Evolutionary conservation across 1,140 invertebrate species (phyloP).

Genomic region (Andrena cerasifolii): DNA sequence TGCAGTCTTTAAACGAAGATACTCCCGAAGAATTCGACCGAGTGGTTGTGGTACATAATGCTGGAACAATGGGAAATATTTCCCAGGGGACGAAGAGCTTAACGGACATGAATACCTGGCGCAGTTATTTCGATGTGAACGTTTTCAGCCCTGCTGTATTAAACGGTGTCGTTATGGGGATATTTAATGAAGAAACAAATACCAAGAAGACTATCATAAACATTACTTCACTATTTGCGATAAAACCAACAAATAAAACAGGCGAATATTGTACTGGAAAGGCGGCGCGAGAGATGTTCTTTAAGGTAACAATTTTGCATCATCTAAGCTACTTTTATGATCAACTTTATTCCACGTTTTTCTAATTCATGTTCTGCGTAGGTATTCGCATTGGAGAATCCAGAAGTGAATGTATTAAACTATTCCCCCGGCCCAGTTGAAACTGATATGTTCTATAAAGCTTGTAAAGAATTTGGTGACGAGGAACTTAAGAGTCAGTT

Average conservation of each 20-base stretch:
- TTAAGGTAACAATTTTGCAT: conserved; percentile 84
- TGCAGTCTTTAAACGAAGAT: conserved; percentile 75
- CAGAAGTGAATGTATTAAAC: conserved; percentile 90
- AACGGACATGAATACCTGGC: conserved; percentile 84
- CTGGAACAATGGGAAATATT: conserved; percentile 92
- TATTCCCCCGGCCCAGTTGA: conserved; percentile 97
- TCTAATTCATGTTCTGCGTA: conserved; percentile 49
- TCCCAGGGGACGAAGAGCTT: conserved; percentile 84
- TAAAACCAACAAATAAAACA: conserved; percentile 89
- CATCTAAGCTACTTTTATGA: not conserved
- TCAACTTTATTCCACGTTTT: not conserved
- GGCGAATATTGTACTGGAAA: conserved; percentile 93
- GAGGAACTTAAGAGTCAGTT: conserved; percentile 85
- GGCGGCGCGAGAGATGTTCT: conserved; percentile 96
- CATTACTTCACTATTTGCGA: conserved; percentile 92
- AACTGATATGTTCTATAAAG: conserved; percentile 93
- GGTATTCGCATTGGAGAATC: conserved; percentile 91
- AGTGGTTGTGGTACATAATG: conserved; percentile 94
- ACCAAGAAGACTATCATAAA: conserved; percentile 89
- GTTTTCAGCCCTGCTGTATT: conserved; percentile 89
- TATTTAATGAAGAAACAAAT: conserved; percentile 79
- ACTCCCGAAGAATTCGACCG: conserved; percentile 84
- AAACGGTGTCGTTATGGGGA: conserved; percentile 89
- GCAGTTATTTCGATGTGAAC: conserved; percentile 90
- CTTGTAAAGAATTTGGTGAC: conserved; percentile 85